These are phyloP conservation scores for Xenopus laevis DNA, from an alignment of 2,113 vertebrate species.

Conservation along the genomic window DNA sequence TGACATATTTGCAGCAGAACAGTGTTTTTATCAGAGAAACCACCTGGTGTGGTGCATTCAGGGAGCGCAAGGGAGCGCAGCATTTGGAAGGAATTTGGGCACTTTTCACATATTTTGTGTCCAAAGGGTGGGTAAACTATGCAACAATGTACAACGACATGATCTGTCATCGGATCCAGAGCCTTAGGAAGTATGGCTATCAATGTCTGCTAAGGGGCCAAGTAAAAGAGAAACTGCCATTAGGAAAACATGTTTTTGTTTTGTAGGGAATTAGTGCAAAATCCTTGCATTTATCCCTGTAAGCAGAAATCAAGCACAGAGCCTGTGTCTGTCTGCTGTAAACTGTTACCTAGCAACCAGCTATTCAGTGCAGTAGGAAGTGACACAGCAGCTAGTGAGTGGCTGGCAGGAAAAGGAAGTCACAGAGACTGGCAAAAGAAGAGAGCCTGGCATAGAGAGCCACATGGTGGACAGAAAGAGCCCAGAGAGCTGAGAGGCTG, in stretches of 20 bases:
- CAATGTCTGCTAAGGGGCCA: neutral
- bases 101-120: neutral
- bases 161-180: constrained; percentile 16
- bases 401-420: too few relatives aligned
- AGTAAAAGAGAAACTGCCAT: neutral
- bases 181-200: constrained; percentile 15
- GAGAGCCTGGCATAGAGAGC: too few relatives aligned
- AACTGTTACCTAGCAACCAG: too few relatives aligned
- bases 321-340: too few relatives aligned
- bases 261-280: too few relatives aligned
- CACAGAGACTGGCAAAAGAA: too few relatives aligned
- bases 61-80: neutral
- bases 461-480: too few relatives aligned
- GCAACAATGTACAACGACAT: constrained; percentile 35
- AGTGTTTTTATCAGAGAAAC: constrained; percentile 13
- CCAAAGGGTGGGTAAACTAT: constrained; percentile 18
- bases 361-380: too few relatives aligned
- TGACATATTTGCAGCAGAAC: neutral
- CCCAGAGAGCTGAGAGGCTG: too few relatives aligned
- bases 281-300: too few relatives aligned
- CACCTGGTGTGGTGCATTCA: constrained; percentile 12
- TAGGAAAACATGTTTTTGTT: neutral
- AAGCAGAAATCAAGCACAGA: too few relatives aligned
- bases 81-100: constrained; percentile 18
- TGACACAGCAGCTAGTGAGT: too few relatives aligned